These are phyloP conservation scores for Chroicocephalus ridibundus DNA, from an alignment of 2,113 vertebrate genomes.

Conservation along the genomic window DNA sequence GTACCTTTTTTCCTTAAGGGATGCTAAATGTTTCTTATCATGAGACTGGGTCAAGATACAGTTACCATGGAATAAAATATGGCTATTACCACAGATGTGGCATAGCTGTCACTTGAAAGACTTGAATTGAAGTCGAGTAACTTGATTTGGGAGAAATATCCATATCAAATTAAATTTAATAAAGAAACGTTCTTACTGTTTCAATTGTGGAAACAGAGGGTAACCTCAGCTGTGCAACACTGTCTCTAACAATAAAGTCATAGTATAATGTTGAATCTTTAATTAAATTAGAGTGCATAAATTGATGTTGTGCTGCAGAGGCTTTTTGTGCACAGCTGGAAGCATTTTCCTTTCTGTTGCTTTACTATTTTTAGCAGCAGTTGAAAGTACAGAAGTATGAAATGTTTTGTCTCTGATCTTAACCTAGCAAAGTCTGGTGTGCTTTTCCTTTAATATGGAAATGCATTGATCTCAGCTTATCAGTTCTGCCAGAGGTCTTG, in stretches of 20 bases:
- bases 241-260: slow-evolving; percentile 2
- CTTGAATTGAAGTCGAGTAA: not conserved
- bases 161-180: not conserved
- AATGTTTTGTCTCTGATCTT: slow-evolving; percentile 48
- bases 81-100: not conserved
- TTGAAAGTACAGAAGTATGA: slow-evolving; percentile 44
- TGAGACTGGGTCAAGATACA: not conserved
- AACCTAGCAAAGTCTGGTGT: slow-evolving; percentile 2
- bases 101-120: not conserved
- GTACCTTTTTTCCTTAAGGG: not conserved
- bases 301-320: slow-evolving; percentile 55
- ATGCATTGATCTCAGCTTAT: not conserved
- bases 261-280: slow-evolving; percentile 29
- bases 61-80: slow-evolving; percentile 9
- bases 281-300: slow-evolving; percentile 52
- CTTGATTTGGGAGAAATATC: slow-evolving; percentile 8
- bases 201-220: not conserved
- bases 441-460: slow-evolving; percentile 16
- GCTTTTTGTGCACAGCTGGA: slow-evolving; percentile 51
- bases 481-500: not conserved
- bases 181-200: not conserved
- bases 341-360: slow-evolving; percentile 36
- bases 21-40: not conserved
- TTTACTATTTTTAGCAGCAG: slow-evolving; percentile 57
- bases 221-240: slow-evolving; percentile 4